These are phyloP conservation scores for Zonitis immaculata DNA, from an alignment of 2,888 invertebrate genomes.

Conservation along the genomic window DNA sequence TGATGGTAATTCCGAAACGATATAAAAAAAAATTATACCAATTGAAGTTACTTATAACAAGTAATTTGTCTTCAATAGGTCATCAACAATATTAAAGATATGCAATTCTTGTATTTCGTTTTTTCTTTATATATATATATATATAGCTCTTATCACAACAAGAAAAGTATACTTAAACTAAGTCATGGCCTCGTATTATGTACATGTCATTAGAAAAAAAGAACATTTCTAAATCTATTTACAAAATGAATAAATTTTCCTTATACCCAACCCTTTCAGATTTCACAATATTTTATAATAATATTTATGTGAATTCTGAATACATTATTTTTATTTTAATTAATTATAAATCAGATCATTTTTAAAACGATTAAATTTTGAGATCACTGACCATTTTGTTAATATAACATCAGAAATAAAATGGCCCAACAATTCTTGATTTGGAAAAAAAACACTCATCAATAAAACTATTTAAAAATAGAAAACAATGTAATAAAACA, in stretches of 20 bases:
- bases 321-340: conserved; percentile 1
- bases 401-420: conserved; percentile 8
- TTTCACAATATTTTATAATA: conserved; percentile 6
- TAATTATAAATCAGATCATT: conserved; percentile 34
- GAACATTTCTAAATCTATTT: conserved; percentile 41
- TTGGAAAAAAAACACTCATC: conserved; percentile 8
- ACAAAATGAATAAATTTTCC: conserved; percentile 34
- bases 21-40: neutral
- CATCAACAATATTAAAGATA: conserved; percentile 14
- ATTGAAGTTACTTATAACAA: neutral
- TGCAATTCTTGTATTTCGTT: conserved; percentile 28
- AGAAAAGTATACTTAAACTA: conserved; percentile 33
- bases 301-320: neutral
- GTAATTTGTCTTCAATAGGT: neutral
- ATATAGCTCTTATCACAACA: conserved; percentile 39
- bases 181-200: conserved; percentile 43
- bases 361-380: conserved; percentile 38
- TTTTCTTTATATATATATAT: too few relatives aligned
- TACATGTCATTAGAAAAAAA: conserved; percentile 31
- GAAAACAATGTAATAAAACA: conserved; percentile 31
- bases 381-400: conserved; percentile 43
- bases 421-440: conserved; percentile 6
- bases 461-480: conserved; percentile 31
- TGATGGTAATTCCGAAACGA: neutral
- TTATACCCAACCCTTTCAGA: conserved; percentile 24